These are phyloP conservation scores for Oeneis ivallda DNA, from an alignment of 2,888 invertebrate species.

Conservation along the genomic window DNA sequence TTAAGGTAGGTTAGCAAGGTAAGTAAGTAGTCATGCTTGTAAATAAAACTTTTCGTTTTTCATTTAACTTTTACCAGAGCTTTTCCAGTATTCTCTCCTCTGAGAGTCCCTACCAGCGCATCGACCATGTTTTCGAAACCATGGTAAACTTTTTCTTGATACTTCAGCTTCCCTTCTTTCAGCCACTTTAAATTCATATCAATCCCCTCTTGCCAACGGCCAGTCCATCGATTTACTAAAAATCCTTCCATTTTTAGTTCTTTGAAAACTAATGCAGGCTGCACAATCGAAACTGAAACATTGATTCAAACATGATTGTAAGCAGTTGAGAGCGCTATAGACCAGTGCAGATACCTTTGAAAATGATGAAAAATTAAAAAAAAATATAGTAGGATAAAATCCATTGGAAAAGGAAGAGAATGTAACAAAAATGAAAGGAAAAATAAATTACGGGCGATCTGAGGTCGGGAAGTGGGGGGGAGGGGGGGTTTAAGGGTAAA, in stretches of 20 bases:
- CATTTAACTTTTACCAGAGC: slow-evolving; percentile 83
- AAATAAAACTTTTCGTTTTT: no score
- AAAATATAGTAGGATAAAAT: no score
- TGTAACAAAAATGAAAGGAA: no score
- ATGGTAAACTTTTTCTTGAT: slow-evolving; percentile 85
- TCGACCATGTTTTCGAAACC: slow-evolving; percentile 89
- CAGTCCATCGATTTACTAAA: slow-evolving; percentile 77
- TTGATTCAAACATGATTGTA: not conserved
- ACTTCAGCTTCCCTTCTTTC: slow-evolving; percentile 85
- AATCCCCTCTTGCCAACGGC: slow-evolving; percentile 84
- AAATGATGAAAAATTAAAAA: no score
- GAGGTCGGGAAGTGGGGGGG: no score
- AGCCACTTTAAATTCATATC: slow-evolving; percentile 84
- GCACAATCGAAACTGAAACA: slow-evolving; percentile 70
- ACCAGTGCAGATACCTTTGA: no score
- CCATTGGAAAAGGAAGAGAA: no score
- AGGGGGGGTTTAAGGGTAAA: no score
- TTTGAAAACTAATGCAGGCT: slow-evolving; percentile 82
- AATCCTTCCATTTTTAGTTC: slow-evolving; percentile 88
- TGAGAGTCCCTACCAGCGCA: slow-evolving; percentile 84
- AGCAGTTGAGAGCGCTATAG: no score
- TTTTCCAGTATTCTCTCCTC: slow-evolving; percentile 87
- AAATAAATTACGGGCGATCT: no score
- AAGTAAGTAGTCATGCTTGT: no score
- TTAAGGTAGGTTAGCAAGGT: no score